phyloP scores from a whole-genome alignment of 2,113 vertebrate genomes.

The Bombycilla garrulus region DNA sequence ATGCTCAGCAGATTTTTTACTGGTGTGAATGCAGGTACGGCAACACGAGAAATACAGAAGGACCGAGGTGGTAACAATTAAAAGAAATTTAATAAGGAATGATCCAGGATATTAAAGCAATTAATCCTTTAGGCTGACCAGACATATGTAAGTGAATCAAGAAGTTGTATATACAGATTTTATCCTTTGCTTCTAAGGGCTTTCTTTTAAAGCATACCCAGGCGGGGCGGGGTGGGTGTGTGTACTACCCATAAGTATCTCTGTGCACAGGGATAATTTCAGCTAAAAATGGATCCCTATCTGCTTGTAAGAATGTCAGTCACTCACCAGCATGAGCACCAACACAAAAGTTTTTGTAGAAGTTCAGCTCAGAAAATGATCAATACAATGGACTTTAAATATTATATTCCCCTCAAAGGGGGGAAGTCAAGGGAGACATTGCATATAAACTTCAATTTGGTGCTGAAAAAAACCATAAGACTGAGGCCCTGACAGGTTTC shows the following conservation, averaged over 20 bases:
- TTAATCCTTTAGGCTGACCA: neutral
- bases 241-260: neutral
- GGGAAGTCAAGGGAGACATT: neutral
- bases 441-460: neutral
- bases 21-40: slow-evolving; percentile 84
- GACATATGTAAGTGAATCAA: neutral
- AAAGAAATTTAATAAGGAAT: neutral
- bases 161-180: neutral
- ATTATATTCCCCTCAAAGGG: neutral
- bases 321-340: neutral
- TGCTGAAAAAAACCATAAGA: neutral
- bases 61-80: neutral
- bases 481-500: neutral
- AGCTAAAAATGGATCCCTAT: neutral
- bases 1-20: slow-evolving; percentile 83
- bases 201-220: neutral
- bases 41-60: neutral
- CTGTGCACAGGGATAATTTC: neutral
- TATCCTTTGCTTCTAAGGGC: neutral
- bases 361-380: neutral
- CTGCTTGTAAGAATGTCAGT: neutral
- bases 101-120: neutral
- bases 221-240: rapidly evolving
- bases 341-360: neutral
- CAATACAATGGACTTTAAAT: neutral